Conservation (phyloP, 2,113 vertebrate species). For the Pelvicachromis taeniatus region DNA sequence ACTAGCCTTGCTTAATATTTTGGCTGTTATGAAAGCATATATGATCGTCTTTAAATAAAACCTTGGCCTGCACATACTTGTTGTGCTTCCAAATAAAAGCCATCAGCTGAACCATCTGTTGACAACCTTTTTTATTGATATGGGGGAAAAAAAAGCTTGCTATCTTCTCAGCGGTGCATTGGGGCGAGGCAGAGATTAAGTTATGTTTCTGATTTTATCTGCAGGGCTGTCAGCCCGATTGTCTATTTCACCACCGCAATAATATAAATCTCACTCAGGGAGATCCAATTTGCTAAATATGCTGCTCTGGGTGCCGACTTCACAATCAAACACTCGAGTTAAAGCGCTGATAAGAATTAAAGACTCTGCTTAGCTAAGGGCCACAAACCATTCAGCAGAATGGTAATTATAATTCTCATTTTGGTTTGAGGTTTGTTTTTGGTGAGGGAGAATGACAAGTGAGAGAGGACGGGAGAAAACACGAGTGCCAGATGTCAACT, state of each 20-base stretch:
- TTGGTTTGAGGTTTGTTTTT: not conserved
- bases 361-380: conserved; percentile 17
- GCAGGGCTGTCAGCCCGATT: not conserved
- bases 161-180: not conserved
- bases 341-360: conserved; percentile 20
- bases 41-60: not conserved
- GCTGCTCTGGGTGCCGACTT: conserved; percentile 4
- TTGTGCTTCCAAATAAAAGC: not conserved
- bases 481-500: not conserved
- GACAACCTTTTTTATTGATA: not conserved
- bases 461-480: not conserved
- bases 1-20: not conserved
- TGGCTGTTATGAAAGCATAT: not conserved
- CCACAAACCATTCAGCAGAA: not conserved
- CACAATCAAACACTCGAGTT: conserved; percentile 15
- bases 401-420: not conserved
- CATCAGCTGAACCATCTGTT: not conserved
- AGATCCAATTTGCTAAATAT: conserved; percentile 33
- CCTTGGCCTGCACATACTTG: too few species aligned
- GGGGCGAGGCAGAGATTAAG: conserved; percentile 3
- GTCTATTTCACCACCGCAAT: not conserved
- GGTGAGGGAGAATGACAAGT: not conserved
- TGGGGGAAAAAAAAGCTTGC: not conserved
- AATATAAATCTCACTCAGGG: conserved; percentile 8
- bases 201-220: conserved; percentile 27